These are phyloP conservation scores for Cavia aperea DNA, from an alignment of 2,113 vertebrate species.

Conservation along the genomic window DNA sequence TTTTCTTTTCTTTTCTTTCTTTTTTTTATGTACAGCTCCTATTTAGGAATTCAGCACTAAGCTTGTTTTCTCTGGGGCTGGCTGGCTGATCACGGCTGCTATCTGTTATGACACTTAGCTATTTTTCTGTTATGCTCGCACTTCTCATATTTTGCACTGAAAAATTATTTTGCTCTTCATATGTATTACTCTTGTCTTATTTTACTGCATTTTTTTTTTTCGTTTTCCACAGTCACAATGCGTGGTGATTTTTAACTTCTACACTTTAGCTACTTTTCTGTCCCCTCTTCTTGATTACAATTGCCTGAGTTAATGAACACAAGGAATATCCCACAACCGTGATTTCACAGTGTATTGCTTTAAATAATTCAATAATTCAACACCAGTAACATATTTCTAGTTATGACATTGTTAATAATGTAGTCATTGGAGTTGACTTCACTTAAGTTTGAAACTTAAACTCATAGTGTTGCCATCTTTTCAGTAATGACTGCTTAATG, in stretches of 20 bases:
- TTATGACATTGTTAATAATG: neutral
- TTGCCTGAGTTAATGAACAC: neutral
- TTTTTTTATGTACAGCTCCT: neutral
- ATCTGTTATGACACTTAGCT: neutral
- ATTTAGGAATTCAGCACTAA: conserved; percentile 6
- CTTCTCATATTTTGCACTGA: neutral
- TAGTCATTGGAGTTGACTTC: neutral
- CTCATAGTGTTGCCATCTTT: neutral
- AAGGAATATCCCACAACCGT: neutral
- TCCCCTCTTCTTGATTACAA: neutral
- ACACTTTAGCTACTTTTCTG: neutral
- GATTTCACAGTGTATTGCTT: neutral
- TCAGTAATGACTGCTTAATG: neutral
- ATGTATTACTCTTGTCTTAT: neutral
- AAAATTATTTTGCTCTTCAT: conserved; percentile 31
- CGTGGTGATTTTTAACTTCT: neutral
- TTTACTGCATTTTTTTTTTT: neutral
- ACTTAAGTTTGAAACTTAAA: neutral
- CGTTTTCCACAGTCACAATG: neutral
- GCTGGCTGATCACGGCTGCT: neutral
- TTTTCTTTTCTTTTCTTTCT: neutral
- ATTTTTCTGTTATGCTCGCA: neutral
- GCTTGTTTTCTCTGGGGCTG: neutral
- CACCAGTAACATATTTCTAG: neutral
- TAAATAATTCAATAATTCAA: conserved; percentile 28